Base-by-base conservation (phyloP, 2,888 invertebrate species). In the Drosophila basisetae region DNA sequence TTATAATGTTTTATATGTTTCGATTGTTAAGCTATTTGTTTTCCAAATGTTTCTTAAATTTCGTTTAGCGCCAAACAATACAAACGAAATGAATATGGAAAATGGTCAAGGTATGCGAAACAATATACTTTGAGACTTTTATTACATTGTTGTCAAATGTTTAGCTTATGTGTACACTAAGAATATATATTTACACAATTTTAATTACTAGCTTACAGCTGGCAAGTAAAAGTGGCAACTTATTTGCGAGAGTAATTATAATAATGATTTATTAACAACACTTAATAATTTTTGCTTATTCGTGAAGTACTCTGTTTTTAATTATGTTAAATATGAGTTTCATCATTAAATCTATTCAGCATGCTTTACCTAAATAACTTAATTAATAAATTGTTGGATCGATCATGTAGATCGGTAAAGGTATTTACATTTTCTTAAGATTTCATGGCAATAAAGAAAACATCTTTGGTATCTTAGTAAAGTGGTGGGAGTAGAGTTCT, bases 361-460 rank as follows among this genome's bases (percentile, higher is more conserved):
- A 0, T 41, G 41, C 10, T 41, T 41, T 41, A 41, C 39, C 18
- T 4, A 39, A 39, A 39, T 39, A 39, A 0, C 39, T 4, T 18
- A 9, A 10, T 16, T 13, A 35, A 0, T 35, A 35, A 35, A 0
- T 16, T 35, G 35, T 35, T 35, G 35, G 35, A 35, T 1, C 35
- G 5, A 35, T 35, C 35, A 35, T 13, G 1, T 35, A 35, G 4
- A 2, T 35, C 35, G 35, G 35, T 13, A 35, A 35, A 13, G 35
- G 13, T 35, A 35, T 0, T 0, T 7, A 31, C 7, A 31, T 31
- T 0, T 39, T 39, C 18, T 18, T 39, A 18, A 39, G 18, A 39
- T 18, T 4, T 18, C 2, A 39, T 39, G 18, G 9, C 9, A 39
- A 2, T 18, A 18, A 39, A 18, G 80, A 73, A 58, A 59, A 25